These are phyloP conservation scores for Drosophila mettleri DNA, from an alignment of 2,888 invertebrate species.

Conservation along the genomic window DNA sequence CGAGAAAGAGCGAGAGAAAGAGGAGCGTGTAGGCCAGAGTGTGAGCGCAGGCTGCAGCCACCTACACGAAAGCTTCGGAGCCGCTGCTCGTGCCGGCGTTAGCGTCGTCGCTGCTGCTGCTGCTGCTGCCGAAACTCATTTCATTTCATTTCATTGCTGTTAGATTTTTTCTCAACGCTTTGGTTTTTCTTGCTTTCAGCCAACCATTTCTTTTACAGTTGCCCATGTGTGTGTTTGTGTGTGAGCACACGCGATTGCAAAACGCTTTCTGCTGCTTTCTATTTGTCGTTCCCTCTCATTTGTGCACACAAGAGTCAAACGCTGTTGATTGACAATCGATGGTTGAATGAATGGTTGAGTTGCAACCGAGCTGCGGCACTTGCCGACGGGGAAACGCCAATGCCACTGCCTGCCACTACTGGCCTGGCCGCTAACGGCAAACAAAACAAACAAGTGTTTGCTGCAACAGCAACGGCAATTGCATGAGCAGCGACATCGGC, in stretches of 20 bases:
- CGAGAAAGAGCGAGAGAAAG: not conserved
- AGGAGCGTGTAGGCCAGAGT: not conserved
- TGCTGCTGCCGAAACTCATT: conserved; percentile 58
- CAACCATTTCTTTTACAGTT: conserved; percentile 66
- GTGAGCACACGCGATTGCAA: conserved; percentile 44
- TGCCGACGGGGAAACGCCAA: conserved; percentile 41
- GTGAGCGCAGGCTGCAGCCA: conserved; percentile 35
- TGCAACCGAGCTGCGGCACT: conserved; percentile 9
- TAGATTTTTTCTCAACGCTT: conserved; percentile 48
- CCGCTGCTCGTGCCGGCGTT: conserved; percentile 42
- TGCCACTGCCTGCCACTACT: conserved; percentile 14
- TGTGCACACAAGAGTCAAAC: conserved; percentile 68
- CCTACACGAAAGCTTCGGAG: conserved; percentile 57
- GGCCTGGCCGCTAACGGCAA: conserved; percentile 16
- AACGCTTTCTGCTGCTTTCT: conserved; percentile 34
- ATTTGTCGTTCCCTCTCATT: conserved; percentile 64
- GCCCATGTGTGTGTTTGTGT: conserved; percentile 45
- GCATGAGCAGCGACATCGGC: not conserved
- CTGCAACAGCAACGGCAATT: conserved; percentile 26
- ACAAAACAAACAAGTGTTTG: conserved; percentile 62
- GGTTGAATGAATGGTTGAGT: conserved; percentile 47
- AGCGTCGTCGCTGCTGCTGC: conserved; percentile 28
- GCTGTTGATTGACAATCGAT: conserved; percentile 81
- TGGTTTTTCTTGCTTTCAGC: conserved; percentile 50
- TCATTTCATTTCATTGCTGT: conserved; percentile 63